A percentile compares a stretch with the other conserved stretches of the same genome.
Conservation (phyloP, 2,113 vertebrate genomes). For the Oncorhynchus kisutch region DNA sequence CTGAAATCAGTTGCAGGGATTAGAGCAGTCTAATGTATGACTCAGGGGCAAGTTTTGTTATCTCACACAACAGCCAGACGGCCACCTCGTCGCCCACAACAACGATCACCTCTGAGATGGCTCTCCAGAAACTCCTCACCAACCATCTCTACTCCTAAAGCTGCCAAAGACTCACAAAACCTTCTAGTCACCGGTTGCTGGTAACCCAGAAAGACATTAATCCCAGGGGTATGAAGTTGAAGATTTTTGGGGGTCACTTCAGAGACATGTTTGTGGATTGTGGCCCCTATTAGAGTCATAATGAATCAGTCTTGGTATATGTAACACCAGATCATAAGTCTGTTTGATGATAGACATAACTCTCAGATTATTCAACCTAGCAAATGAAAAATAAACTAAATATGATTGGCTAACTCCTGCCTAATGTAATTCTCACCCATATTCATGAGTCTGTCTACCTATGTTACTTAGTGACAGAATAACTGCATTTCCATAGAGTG, state of each 20-base stretch:
- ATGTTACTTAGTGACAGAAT: not conserved
- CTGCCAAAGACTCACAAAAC: not conserved
- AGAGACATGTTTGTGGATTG: not conserved
- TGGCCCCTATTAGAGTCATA: too few relatives aligned
- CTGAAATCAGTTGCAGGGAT: slow-evolving; percentile 63
- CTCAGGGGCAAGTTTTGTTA: slow-evolving; percentile 52
- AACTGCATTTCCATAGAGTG: not conserved
- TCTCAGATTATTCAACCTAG: too few relatives aligned
- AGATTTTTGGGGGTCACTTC: not conserved
- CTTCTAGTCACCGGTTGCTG: slow-evolving; percentile 9
- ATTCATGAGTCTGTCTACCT: not conserved
- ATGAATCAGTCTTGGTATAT: too few relatives aligned
- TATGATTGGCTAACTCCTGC: too few relatives aligned
- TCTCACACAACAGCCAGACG: slow-evolving; percentile 47
- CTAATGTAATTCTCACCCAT: too few relatives aligned
- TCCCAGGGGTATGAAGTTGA: not conserved
- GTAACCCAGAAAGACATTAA: slow-evolving; percentile 6
- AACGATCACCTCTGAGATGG: slow-evolving; percentile 24
- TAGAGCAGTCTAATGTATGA: slow-evolving; percentile 51
- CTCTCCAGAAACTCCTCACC: slow-evolving; percentile 8
- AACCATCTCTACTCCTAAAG: not conserved
- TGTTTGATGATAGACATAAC: too few relatives aligned
- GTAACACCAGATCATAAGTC: too few relatives aligned
- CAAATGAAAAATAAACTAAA: too few relatives aligned
- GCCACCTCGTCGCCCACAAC: slow-evolving; percentile 14